A percentile compares a stretch with the other conserved stretches of the same genome.
Evolutionary conservation across 2,797 vertebrate genomes (phyloP).

Genomic region (Enteromius anoplus): DNA sequence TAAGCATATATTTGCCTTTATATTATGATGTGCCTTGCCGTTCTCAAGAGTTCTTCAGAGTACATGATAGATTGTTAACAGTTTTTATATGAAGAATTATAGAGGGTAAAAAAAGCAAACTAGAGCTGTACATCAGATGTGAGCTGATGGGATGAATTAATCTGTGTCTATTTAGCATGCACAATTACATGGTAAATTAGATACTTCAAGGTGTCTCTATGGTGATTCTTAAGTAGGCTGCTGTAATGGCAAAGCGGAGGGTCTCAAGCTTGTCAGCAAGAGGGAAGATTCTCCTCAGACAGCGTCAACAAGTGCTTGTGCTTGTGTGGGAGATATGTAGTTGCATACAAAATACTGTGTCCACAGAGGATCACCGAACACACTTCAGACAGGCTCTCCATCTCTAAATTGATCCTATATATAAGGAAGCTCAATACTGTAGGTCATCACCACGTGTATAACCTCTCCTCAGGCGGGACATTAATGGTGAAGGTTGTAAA

Average conservation of each 20-base stretch:
- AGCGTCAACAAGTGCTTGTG: conserved; percentile 47
- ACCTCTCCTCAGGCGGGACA: conserved; percentile 17
- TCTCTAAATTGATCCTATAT: neutral
- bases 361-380: neutral
- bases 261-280: conserved; percentile 49
- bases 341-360: conserved; percentile 44
- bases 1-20: neutral
- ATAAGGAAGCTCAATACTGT: neutral
- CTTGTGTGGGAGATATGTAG: conserved; percentile 21
- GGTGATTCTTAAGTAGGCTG: conserved; percentile 55
- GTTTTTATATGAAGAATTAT: neutral
- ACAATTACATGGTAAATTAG: conserved; percentile 52
- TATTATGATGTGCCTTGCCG: neutral
- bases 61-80: neutral
- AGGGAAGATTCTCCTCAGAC: conserved; percentile 48
- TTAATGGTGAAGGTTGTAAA: conserved; percentile 26
- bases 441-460: conserved; percentile 2
- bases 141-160: neutral
- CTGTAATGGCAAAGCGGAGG: conserved; percentile 47
- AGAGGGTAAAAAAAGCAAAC: neutral
- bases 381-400: neutral
- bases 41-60: conserved; percentile 1
- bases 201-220: conserved; percentile 59
- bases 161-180: conserved; percentile 30
- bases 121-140: conserved; percentile 1